Conservation (phyloP, 2,113 vertebrate genomes). For the Sinocyclocheilus maitianheensis region DNA sequence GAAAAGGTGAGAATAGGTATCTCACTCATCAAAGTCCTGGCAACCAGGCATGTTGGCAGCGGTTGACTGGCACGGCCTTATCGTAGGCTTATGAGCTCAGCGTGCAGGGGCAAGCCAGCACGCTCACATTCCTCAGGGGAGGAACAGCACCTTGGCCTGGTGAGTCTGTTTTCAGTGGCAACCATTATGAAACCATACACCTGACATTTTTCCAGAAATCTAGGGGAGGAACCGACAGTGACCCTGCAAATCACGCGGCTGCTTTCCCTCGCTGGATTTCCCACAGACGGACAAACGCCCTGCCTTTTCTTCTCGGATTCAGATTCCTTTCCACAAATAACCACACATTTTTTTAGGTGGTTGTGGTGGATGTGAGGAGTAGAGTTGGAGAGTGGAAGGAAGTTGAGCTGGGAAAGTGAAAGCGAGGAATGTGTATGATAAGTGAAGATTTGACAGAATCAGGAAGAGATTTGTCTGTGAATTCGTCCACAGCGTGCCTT, state of each 20-base stretch:
- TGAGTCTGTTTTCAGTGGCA: conserved; percentile 52
- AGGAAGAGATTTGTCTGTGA: conserved; percentile 53
- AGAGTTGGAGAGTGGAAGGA: background rate
- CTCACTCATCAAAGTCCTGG: conserved; percentile 61
- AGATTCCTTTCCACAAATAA: conserved; percentile 18
- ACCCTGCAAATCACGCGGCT: conserved; percentile 30
- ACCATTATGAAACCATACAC: conserved; percentile 48
- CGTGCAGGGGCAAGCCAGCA: conserved; percentile 56
- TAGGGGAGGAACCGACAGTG: conserved; percentile 29
- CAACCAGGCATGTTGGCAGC: conserved; percentile 57
- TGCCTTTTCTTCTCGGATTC: conserved; percentile 8
- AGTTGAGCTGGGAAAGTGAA: conserved; percentile 32
- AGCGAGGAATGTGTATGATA: too few relatives aligned
- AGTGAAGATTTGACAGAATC: conserved; percentile 57
- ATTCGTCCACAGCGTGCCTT: conserved; percentile 25
- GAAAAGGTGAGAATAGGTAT: conserved; percentile 51
- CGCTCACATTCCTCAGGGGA: conserved; percentile 50
- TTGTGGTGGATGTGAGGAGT: background rate
- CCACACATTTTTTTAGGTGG: conserved; percentile 29
- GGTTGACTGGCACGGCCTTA: conserved; percentile 59
- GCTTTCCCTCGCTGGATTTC: conserved; percentile 7
- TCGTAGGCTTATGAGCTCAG: conserved; percentile 60
- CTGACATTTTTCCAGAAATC: conserved; percentile 43
- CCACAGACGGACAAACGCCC: conserved; percentile 9
- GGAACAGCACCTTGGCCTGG: conserved; percentile 41